Base-by-base conservation (phyloP, 2,888 invertebrate species). In the Drosophila meridiana region DNA sequence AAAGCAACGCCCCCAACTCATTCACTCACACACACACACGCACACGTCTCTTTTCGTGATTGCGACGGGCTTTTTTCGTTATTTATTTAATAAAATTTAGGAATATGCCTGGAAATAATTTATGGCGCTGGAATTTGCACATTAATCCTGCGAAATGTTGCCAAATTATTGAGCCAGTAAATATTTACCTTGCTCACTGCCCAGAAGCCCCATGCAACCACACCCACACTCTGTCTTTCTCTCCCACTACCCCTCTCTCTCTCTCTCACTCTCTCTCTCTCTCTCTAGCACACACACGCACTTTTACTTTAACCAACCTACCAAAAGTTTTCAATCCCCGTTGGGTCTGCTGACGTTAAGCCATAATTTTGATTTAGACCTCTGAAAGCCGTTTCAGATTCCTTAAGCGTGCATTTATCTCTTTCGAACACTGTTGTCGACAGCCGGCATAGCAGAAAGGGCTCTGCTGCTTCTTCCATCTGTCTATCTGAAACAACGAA, bases 151-250 rank as follows among this genome's bases (percentile, higher is more conserved):
- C 67, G 67, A 78, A 85, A 81, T 85, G 78, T 80, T 83, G 83
- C 84, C 84, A 84, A 83, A 83, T 83, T 83, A 80, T 83, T 83
- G 76, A 83, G 82, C 82, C 82, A 83, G 82, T 84, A 83, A 83
- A 83, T 83, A 83, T 84, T 76, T 82, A 73, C 82, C 82, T 80
- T 70, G 62, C 68, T 55, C 56, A 63, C 63, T 62, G 52, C 47
- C 56, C 60, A 28, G 40, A 48, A n/a, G 28, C 52, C 80, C 56
- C 66, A 14, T 26, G 32, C 52, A 42, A 42, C 57, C 48, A 20
- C 6, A 8, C 14, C 40, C 36, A 1, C 26, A 26, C 47, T 47
- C 7, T 14, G 1, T 4, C 40, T 6, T 34, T 11, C 38, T 26
- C 50, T 2, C 52, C 11, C 13, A 8, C 36, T 20, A 28, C 6